Conservation (phyloP, 1,140 invertebrate genomes). For the Manduca sexta region DNA sequence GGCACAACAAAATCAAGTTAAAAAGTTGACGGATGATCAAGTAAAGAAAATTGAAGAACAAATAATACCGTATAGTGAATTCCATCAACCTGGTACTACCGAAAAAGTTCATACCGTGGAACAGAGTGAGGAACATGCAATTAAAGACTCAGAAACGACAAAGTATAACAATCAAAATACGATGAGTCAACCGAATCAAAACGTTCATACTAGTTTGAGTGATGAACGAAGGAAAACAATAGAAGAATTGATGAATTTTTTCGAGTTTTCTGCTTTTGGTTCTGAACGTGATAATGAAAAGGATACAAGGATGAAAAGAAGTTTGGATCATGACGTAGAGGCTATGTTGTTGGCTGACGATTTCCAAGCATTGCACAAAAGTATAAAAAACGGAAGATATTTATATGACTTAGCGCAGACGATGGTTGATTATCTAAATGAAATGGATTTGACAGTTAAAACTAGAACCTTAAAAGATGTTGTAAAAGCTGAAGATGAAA, state of each 20-base stretch:
- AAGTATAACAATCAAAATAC: background rate
- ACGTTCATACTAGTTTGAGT: background rate
- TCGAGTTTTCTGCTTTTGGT: slow-evolving; percentile 43
- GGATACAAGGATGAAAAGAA: slow-evolving; percentile 32
- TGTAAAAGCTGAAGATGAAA: slow-evolving; percentile 42
- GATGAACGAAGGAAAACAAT: slow-evolving; percentile 47
- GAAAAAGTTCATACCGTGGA: background rate
- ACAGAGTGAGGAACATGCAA: slow-evolving; percentile 4
- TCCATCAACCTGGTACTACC: slow-evolving; percentile 1
- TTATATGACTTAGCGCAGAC: slow-evolving; percentile 33
- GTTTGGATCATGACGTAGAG: slow-evolving; percentile 37
- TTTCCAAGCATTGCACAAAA: slow-evolving; percentile 34
- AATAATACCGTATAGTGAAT: slow-evolving; percentile 49
- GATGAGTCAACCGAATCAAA: background rate
- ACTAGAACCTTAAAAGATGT: slow-evolving; percentile 34
- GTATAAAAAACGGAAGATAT: slow-evolving; percentile 35
- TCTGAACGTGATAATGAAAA: slow-evolving; percentile 13
- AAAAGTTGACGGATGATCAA: slow-evolving; percentile 41
- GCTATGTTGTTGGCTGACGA: slow-evolving; percentile 30
- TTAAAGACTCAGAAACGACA: slow-evolving; percentile 2
- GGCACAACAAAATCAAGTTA: slow-evolving; percentile 31
- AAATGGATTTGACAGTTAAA: slow-evolving; percentile 35
- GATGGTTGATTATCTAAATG: slow-evolving; percentile 49
- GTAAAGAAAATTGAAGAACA: slow-evolving; percentile 60
- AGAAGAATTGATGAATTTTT: slow-evolving; percentile 56